Base-by-base conservation (phyloP, 2,888 invertebrate genomes). In the Ceriagrion tenellum region DNA sequence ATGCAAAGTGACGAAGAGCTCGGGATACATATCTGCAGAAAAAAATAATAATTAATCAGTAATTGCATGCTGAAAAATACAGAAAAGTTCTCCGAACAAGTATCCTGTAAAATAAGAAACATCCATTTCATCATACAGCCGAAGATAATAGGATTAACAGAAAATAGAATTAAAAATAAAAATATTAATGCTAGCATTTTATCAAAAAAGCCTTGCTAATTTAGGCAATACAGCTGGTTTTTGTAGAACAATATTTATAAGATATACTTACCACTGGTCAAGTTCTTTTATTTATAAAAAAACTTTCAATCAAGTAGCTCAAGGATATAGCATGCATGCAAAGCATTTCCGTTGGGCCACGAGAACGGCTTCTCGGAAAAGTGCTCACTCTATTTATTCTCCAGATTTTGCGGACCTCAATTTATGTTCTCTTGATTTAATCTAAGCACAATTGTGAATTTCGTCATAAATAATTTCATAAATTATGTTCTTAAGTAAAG, bases 311-410 rank as follows among this genome's bases (percentile, higher is more conserved):
- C 81, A 81, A 35, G 81, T n/a, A 26, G 12, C 30, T 26, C 16
- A 81, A 81, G 81, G n/a, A 81, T 81, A 81, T 30, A 81, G 35
- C 81, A 81, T 81, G 81, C 81, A 81, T 81, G 81, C 81, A 35
- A 81, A 10, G 81, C 81, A 35, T 81, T 35, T 81, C 10, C 35
- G 12, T 35, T 16, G 81, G 35, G 35, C 26, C 12, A 81, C 81
- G 81, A 35, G 16, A 81, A 13, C 35, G 81, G 2, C 81, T 69
- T 81, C 81, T 30, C 30, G 35, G 35, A 35, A 30, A 3, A 30
- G 35, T 35, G 35, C 35, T 81, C 30, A 16, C 16, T 81, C 81
- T 16, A 8, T 30, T 81, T 35, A 0, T 13, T 2, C 30, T 81
- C 47, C 47, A 47, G 47, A 47, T 47, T 47, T 47, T 47, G 47